phyloP scores from a whole-genome alignment of 2,888 invertebrate genomes.

The Gryllus longicercus region DNA sequence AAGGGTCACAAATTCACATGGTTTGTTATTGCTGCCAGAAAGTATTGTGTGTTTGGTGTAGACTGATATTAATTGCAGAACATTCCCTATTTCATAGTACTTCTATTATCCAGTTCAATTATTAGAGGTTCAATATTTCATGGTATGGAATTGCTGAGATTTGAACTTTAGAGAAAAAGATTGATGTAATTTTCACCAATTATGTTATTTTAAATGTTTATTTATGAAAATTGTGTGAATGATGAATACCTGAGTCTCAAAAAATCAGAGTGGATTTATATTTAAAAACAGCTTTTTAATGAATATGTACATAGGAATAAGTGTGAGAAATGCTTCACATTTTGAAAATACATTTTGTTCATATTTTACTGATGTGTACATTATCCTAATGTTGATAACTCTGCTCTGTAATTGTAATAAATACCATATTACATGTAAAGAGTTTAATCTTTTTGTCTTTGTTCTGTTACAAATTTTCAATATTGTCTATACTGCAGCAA shows the following conservation, averaged over 20 bases:
- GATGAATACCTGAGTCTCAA: not conserved
- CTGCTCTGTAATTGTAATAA: conserved; percentile 2
- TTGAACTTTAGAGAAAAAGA: too few species aligned
- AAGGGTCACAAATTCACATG: not conserved
- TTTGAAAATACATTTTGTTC: conserved; percentile 29
- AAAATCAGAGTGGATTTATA: not conserved
- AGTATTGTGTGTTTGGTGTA: not conserved
- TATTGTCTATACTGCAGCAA: not conserved
- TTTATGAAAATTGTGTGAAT: conserved; percentile 28
- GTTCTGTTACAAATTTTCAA: not conserved
- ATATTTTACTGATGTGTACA: conserved; percentile 17
- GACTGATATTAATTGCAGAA: not conserved
- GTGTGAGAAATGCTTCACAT: conserved; percentile 36
- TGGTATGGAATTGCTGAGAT: too few species aligned
- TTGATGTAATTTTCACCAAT: conserved; percentile 27
- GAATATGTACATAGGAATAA: conserved; percentile 28
- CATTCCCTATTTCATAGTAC: conserved; percentile 23
- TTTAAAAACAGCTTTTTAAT: conserved; percentile 24
- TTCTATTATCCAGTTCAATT: too few species aligned
- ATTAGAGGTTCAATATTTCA: too few species aligned
- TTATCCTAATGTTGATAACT: not conserved
- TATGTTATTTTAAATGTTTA: conserved; percentile 30
- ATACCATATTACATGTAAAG: not conserved
- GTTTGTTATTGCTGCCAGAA: not conserved
- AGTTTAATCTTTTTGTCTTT: not conserved